phyloP scores from a whole-genome alignment of 2,888 invertebrate species.

The Euspilapteryx auroguttella region DNA sequence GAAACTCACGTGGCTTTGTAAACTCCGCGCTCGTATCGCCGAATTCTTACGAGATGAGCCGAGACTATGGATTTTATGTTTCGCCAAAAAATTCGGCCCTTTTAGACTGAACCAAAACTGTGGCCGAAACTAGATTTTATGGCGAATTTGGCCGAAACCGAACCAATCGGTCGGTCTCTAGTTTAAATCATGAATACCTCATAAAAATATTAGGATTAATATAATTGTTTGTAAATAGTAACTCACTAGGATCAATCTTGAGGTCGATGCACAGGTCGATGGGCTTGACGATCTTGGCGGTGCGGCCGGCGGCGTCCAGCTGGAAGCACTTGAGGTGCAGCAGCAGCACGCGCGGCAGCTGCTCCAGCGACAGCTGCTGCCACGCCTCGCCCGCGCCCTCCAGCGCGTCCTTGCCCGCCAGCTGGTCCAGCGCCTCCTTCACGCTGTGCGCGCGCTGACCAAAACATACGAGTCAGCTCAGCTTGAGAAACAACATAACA shows the following conservation, averaged over 20 bases:
- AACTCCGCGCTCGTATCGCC: too few relatives aligned
- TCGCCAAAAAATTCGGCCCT: too few relatives aligned
- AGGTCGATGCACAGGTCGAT: constrained; percentile 88
- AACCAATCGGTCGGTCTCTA: too few relatives aligned
- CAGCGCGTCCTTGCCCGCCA: constrained; percentile 82
- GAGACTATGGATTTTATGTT: too few relatives aligned
- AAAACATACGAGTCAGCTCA: constrained; percentile 19
- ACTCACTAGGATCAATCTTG: constrained; percentile 86
- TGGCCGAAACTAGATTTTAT: too few relatives aligned
- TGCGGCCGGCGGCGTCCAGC: constrained; percentile 83
- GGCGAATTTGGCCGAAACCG: too few relatives aligned
- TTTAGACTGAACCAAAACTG: too few relatives aligned
- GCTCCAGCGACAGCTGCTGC: constrained; percentile 87
- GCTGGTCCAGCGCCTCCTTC: constrained; percentile 82
- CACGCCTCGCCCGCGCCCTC: constrained; percentile 90
- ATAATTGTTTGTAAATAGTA: too few relatives aligned
- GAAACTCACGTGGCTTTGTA: too few relatives aligned
- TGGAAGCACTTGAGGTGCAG: constrained; percentile 95
- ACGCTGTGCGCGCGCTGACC: constrained; percentile 82
- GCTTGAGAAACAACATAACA: constrained; percentile 13
- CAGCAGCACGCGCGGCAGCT: constrained; percentile 85
- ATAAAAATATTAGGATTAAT: too few relatives aligned
- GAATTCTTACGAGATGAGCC: too few relatives aligned
- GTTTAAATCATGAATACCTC: too few relatives aligned
- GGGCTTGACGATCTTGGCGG: constrained; percentile 89